Conservation (phyloP, 2,113 vertebrate genomes). For the Perca schrenkii region DNA sequence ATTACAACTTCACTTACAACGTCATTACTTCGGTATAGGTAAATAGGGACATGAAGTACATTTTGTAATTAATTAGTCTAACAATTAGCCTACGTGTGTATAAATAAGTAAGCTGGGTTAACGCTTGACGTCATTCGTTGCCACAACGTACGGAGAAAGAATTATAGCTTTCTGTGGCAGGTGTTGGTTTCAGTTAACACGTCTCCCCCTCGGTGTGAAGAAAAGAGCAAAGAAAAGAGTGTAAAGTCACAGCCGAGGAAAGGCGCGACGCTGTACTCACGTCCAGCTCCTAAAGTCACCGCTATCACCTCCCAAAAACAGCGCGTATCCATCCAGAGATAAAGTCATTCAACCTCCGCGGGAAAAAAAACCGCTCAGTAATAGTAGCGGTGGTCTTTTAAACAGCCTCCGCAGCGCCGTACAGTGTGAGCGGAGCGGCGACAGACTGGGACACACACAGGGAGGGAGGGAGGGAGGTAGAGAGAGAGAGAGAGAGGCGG, state of each 20-base stretch:
- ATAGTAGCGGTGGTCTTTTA: not conserved
- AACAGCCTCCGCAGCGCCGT: not conserved
- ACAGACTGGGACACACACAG: constrained; percentile 1
- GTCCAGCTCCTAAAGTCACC: not conserved
- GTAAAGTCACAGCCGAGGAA: not conserved
- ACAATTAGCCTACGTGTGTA: not conserved
- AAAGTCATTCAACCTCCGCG: not conserved
- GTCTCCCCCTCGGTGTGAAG: not conserved
- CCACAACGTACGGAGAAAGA: not conserved
- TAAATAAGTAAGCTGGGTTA: not conserved
- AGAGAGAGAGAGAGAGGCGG: constrained; percentile 4
- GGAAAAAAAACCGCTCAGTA: not conserved
- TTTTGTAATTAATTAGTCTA: not conserved
- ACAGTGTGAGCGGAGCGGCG: not conserved
- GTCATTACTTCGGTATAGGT: too few relatives aligned
- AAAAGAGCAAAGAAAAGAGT: not conserved
- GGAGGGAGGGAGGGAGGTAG: not conserved
- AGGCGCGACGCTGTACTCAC: constrained; percentile 38
- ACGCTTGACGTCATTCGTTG: not conserved
- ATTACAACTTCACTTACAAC: too few relatives aligned
- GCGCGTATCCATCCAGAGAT: constrained; percentile 10
- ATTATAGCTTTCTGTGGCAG: constrained; percentile 11
- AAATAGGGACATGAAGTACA: too few relatives aligned
- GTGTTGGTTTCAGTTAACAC: constrained; percentile 17
- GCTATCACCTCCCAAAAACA: not conserved